Evolutionary conservation across 1,140 invertebrate species (phyloP).

Genomic region (Pemphigus obesinymphae): DNA sequence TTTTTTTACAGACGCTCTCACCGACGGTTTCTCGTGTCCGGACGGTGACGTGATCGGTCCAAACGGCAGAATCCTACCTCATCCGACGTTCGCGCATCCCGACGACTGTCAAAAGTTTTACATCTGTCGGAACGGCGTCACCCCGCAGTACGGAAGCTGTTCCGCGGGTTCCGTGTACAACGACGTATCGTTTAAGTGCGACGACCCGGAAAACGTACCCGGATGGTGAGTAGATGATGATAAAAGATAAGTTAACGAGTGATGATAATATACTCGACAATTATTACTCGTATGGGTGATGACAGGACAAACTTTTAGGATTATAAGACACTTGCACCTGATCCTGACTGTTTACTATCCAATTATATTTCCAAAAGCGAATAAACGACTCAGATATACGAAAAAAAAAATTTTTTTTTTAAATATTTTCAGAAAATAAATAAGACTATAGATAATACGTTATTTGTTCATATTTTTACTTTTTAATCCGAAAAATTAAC

Average conservation of each 20-base stretch:
- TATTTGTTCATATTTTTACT: too few relatives aligned
- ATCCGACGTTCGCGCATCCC: constrained; percentile 75
- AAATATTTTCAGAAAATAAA: too few relatives aligned
- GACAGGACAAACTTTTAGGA: too few relatives aligned
- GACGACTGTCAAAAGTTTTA: constrained; percentile 82
- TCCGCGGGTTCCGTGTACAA: constrained; percentile 73
- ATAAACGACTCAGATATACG: too few relatives aligned
- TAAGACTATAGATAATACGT: too few relatives aligned
- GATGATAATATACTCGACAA: not conserved
- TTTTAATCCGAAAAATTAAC: too few relatives aligned
- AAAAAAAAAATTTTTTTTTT: too few relatives aligned
- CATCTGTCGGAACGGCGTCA: constrained; percentile 73
- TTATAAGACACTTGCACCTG: too few relatives aligned
- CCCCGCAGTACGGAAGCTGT: constrained; percentile 71
- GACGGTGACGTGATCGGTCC: constrained; percentile 64
- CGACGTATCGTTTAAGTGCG: constrained; percentile 73
- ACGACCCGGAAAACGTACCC: constrained; percentile 70
- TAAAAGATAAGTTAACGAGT: not conserved
- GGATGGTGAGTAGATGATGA: constrained; percentile 65
- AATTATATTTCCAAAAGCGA: too few relatives aligned
- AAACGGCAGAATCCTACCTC: constrained; percentile 65
- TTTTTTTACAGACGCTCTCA: constrained; percentile 56
- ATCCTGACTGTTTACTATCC: too few relatives aligned
- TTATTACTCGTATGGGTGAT: too few relatives aligned
- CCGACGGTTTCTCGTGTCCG: constrained; percentile 75